Conservation (phyloP, 2,888 invertebrate genomes). For the Synanthedon tipuliformis region DNA sequence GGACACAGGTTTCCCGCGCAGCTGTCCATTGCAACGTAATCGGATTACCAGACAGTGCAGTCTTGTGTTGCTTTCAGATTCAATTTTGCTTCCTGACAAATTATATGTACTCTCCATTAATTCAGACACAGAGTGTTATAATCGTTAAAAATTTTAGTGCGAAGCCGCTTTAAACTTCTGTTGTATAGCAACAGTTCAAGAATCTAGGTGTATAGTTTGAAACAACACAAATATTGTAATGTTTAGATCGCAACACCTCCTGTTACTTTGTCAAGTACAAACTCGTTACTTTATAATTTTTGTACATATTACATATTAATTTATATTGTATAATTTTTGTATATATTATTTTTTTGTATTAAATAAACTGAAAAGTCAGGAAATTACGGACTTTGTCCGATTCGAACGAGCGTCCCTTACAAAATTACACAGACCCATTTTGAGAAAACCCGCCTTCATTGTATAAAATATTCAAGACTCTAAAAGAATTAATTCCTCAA, state of each 20-base stretch:
- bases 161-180: neutral
- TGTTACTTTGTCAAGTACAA: too few species aligned
- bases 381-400: too few species aligned
- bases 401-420: too few species aligned
- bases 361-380: too few species aligned
- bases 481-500: neutral
- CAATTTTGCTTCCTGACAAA: neutral
- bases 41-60: constrained; percentile 21
- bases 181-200: too few species aligned
- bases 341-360: too few species aligned
- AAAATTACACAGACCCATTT: neutral
- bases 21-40: constrained; percentile 19
- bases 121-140: neutral
- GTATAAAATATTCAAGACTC: neutral
- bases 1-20: constrained; percentile 16
- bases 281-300: too few species aligned
- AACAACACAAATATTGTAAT: too few species aligned
- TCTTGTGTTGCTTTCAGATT: constrained; percentile 6
- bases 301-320: too few species aligned
- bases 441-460: neutral
- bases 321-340: too few species aligned
- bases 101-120: neutral
- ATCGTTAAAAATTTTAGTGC: neutral
- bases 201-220: too few species aligned
- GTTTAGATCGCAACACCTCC: too few species aligned